Evolutionary conservation across 2,888 invertebrate species (phyloP), one percentile per base, ranked within the genome.

Genomic region (Cryptocephalus moraei): DNA sequence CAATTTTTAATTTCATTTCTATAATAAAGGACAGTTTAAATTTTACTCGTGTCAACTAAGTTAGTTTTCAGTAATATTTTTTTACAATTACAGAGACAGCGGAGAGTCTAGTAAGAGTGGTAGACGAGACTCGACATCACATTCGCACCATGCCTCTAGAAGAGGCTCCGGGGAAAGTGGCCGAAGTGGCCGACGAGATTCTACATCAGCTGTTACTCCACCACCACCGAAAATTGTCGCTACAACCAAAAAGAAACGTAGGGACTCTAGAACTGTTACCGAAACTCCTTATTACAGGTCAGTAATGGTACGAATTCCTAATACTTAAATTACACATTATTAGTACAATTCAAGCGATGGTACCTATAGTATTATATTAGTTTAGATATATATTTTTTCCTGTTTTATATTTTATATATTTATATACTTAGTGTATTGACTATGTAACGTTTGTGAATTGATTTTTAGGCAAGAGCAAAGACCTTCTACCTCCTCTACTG

Each of bases 401-500:
- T n/a, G n/a, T n/a, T n/a, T n/a, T 22, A 6, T 22, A 2, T 22
- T 4, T 22, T 22, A 6, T 22, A 22, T 22, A 4, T 2, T 22
- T 22, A 4, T n/a, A 6, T 36, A 11, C 6, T 11, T 36, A 36
- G 6, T 2, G 12, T 36, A 6, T 6, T 36, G 2, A 36, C 3
- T 36, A 36, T 6, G 36, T 36, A 36, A 36, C 12, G 36, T 36
- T 36, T 12, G n/a, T 36, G 4, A 4, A 11, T 36, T 36, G 2
- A 11, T 41, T 33, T 44, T 6, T 44, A 52, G 69, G 67, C 79
- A 76, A 65, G 82, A 82, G 60, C 82, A 83, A 65, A 73, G 83
- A 54, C 82, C 83, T 8, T 82, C 82, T 42, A 82, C 82, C 22
- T 83, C 82, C 34, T 82, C 82, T n/a, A 82, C 86, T 22, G 79